Evolutionary conservation across 2,797 vertebrate genomes (phyloP).

Genomic region (Tapirus indicus): DNA sequence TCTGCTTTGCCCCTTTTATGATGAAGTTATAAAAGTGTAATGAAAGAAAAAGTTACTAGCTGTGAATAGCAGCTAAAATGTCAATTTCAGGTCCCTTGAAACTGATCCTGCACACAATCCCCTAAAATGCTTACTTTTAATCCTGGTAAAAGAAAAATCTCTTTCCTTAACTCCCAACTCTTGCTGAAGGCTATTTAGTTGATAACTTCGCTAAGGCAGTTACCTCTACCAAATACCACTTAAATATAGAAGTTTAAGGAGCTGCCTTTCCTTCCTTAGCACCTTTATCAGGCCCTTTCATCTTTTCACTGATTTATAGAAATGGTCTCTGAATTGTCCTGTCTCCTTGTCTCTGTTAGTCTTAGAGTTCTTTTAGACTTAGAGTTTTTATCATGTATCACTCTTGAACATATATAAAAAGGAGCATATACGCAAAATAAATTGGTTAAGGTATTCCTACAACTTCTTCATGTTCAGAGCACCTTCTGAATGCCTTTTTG

Average conservation of each 20-base stretch:
- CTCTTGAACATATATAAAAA: background rate
- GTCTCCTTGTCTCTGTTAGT: background rate
- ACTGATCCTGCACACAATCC: constrained; percentile 18
- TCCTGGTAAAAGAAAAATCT: constrained; percentile 23
- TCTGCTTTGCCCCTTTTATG: constrained; percentile 42
- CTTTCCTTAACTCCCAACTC: constrained; percentile 46
- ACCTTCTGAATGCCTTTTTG: background rate
- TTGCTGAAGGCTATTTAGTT: constrained; percentile 13
- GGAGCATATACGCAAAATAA: background rate
- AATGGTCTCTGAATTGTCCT: background rate
- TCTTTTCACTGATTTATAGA: background rate
- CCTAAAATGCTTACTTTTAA: constrained; percentile 54
- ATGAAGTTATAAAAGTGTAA: constrained; percentile 43
- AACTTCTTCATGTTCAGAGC: background rate
- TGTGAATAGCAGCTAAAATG: constrained; percentile 48
- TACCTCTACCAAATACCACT: background rate
- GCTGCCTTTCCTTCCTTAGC: background rate
- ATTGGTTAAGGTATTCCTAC: background rate
- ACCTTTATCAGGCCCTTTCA: background rate
- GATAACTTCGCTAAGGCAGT: background rate
- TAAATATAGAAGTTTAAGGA: background rate
- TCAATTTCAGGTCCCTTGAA: constrained; percentile 49
- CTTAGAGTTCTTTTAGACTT: background rate
- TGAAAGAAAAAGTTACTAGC: constrained; percentile 55
- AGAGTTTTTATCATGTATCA: background rate